Evolutionary conservation across 1,140 invertebrate species (phyloP).

Genomic region (Pogonomyrmex californicus): DNA sequence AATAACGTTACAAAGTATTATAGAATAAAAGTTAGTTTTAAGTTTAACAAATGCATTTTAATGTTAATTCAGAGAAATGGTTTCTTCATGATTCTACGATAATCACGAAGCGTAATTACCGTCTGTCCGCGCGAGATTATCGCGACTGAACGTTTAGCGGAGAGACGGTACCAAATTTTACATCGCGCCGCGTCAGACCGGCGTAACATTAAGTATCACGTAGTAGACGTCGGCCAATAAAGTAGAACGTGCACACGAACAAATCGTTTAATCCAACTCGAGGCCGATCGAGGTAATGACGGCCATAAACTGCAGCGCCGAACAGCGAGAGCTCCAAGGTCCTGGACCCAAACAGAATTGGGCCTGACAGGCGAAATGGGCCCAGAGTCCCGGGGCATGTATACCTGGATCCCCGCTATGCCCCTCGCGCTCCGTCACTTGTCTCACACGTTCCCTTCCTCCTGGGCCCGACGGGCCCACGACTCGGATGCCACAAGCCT

Average conservation of each 20-base stretch:
- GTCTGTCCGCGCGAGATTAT: conserved; percentile 27
- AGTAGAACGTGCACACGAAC: conserved; percentile 79
- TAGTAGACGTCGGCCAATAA: conserved; percentile 73
- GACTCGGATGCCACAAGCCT: conserved; percentile 75
- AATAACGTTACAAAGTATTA: neutral
- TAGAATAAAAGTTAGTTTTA: neutral
- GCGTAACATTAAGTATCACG: conserved; percentile 63
- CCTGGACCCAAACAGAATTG: conserved; percentile 79
- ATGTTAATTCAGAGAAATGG: neutral
- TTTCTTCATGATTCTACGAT: conserved; percentile 9
- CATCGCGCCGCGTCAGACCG: conserved; percentile 29
- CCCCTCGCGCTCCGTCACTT: conserved; percentile 23
- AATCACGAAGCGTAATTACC: conserved; percentile 17
- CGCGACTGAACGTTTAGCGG: conserved; percentile 6
- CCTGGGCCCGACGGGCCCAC: conserved; percentile 44
- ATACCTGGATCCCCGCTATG: conserved; percentile 72
- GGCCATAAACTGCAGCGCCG: conserved; percentile 81
- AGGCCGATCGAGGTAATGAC: conserved; percentile 82
- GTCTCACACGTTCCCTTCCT: conserved; percentile 47
- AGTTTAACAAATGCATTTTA: neutral
- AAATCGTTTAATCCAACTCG: conserved; percentile 83
- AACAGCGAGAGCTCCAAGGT: conserved; percentile 62
- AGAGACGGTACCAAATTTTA: conserved; percentile 18
- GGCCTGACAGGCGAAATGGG: conserved; percentile 82
- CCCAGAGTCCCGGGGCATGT: conserved; percentile 77